Conservation (phyloP, 1,140 invertebrate species). For the Pseudoatta argentina region DNA sequence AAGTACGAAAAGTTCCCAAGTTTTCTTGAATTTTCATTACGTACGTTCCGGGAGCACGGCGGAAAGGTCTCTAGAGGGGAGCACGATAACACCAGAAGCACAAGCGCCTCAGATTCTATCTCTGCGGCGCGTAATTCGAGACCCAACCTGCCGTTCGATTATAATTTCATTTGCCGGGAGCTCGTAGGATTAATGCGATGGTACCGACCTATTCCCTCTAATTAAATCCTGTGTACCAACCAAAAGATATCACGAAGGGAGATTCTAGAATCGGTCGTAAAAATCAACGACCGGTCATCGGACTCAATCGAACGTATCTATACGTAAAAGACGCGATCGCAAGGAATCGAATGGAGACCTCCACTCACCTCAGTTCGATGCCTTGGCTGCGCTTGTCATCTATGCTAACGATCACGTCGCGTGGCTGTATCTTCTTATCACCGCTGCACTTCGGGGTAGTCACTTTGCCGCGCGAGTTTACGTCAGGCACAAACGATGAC, state of each 20-base stretch:
- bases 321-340: too few species aligned
- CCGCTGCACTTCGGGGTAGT: constrained; percentile 79
- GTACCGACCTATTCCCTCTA: constrained; percentile 60
- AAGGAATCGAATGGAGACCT: neutral
- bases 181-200: constrained; percentile 60
- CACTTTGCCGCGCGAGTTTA: constrained; percentile 78
- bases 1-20: constrained; percentile 50
- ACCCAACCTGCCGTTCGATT: constrained; percentile 37
- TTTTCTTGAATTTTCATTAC: constrained; percentile 63
- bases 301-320: neutral
- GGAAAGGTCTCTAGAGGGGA: constrained; percentile 45
- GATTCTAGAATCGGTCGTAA: neutral
- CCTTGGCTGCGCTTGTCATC: constrained; percentile 79
- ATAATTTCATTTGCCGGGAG: constrained; percentile 68
- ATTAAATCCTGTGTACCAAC: constrained; percentile 60
- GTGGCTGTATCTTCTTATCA: constrained; percentile 79
- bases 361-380: constrained; percentile 80
- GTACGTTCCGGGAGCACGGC: constrained; percentile 14
- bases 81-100: constrained; percentile 45
- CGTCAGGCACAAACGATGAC: constrained; percentile 51
- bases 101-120: constrained; percentile 56
- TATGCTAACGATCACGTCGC: constrained; percentile 82
- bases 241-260: neutral
- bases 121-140: constrained; percentile 50
- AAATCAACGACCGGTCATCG: constrained; percentile 20